Base-by-base conservation (phyloP, 2,888 invertebrate genomes). In the Gandaritis pyraliata region DNA sequence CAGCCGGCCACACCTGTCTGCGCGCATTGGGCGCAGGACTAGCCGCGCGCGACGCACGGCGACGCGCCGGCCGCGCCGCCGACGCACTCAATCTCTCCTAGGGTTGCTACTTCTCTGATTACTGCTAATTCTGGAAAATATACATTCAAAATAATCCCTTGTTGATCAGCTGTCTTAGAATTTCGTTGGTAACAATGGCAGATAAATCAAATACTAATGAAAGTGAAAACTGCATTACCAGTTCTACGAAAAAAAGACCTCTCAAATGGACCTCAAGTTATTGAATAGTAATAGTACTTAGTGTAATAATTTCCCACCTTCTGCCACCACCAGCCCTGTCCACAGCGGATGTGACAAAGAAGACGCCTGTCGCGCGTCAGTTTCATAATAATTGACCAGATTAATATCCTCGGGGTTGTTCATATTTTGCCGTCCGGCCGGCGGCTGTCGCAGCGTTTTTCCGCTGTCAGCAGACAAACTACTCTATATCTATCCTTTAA, bases 1-100 rank as follows among this genome's bases (percentile, higher is more conserved):
- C 92, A 92, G 92, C 91, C 92, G 92, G 83, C 73, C 85, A 78
- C 92, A 92, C 92, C 92, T 92, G 92, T 91, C 90, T 78, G 79
- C 72, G 79, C 82, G 80, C 85, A 81, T 88, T 84, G 84, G 78
- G 68, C 72, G 75, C 71, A 58, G 58, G 54, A 50, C 57, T 57
- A 47, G 46, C 61, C 43, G 68, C 65, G 68, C 55, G 64, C 60
- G 59, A 53, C 69, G 74, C 65, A 33, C 33, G 33, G 33, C 64
- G 65, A 68, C 65, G 58, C 59, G n/a, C n/a, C n/a, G n/a, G n/a
- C 30, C 48, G 46, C 41, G 8, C 51, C 41, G 8, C 51, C 62
- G 60, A 62, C 69, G 66, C 70, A 65, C 71, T 70, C 66, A 68
- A 70, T 71, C 71, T 68, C 50, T 56, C 43, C 66, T 70, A 83